phyloP scores from a whole-genome alignment of 2,888 invertebrate species.

The Acleris literana region DNA sequence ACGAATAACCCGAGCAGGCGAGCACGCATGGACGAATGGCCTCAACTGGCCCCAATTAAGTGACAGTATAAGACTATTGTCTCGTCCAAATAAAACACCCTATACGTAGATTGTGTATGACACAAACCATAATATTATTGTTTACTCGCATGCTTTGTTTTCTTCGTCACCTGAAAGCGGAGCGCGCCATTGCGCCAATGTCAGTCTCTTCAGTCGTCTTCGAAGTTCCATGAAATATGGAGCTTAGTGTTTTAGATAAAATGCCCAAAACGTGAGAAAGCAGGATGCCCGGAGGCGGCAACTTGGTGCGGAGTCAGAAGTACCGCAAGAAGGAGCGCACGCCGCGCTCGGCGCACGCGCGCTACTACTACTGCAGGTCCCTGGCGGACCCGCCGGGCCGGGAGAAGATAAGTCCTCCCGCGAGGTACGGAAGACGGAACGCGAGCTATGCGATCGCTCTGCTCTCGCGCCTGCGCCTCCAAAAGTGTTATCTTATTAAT shows the following conservation, averaged over 20 bases:
- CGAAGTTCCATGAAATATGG: background rate
- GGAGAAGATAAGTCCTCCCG: slow-evolving; percentile 10
- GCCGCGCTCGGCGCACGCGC: slow-evolving; percentile 60
- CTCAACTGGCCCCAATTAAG: too few relatives aligned
- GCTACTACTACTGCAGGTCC: slow-evolving; percentile 69
- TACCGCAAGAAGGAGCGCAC: slow-evolving; percentile 64
- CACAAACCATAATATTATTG: slow-evolving; percentile 71
- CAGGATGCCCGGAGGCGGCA: slow-evolving; percentile 67
- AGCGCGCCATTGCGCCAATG: slow-evolving; percentile 52
- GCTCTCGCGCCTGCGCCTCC: too few relatives aligned
- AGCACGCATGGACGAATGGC: too few relatives aligned
- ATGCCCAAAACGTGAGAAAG: slow-evolving; percentile 51
- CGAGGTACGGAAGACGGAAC: slow-evolving; percentile 53
- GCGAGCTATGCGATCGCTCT: background rate
- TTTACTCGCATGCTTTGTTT: slow-evolving; percentile 66
- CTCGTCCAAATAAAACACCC: slow-evolving; percentile 46
- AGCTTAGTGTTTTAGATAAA: background rate
- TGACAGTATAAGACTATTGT: background rate
- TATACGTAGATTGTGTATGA: slow-evolving; percentile 51
- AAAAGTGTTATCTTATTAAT: too few relatives aligned
- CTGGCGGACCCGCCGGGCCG: slow-evolving; percentile 53
- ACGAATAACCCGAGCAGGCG: too few relatives aligned
- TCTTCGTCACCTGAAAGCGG: slow-evolving; percentile 67
- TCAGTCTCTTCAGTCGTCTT: slow-evolving; percentile 44
- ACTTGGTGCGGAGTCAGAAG: slow-evolving; percentile 59